Conservation (phyloP, 2,113 vertebrate genomes). For the Tonatia bakeri region DNA sequence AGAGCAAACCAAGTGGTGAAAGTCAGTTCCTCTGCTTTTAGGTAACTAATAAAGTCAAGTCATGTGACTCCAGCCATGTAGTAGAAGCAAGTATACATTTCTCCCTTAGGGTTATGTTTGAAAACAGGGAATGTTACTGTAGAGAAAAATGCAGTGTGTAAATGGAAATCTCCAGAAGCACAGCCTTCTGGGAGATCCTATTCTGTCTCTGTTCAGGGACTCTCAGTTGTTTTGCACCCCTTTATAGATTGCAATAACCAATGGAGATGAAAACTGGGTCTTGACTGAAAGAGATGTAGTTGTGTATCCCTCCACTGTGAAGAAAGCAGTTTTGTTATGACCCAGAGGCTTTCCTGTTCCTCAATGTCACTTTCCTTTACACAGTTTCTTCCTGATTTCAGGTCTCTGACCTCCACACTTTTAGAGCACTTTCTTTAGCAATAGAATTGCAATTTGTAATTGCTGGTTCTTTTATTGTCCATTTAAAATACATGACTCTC, state of each 20-base stretch:
- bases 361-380: neutral
- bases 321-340: neutral
- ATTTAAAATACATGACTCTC: neutral
- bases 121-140: neutral
- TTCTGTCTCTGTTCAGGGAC: neutral
- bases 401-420: neutral
- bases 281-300: too few species aligned
- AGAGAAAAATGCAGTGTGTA: neutral
- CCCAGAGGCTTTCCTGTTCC: neutral
- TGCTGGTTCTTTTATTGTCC: neutral
- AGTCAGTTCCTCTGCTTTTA: too few species aligned
- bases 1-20: too few species aligned
- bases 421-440: neutral
- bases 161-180: neutral
- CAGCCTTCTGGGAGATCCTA: neutral
- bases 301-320: neutral
- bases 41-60: too few species aligned
- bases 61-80: neutral
- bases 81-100: neutral
- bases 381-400: neutral
- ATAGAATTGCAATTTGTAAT: neutral
- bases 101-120: neutral
- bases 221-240: neutral
- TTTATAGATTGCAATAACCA: too few species aligned
- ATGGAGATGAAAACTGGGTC: too few species aligned